A percentile compares a stretch with the other conserved stretches of the same genome.
Conservation (phyloP, 2,888 invertebrate species). For the Idaea dimidiata region DNA sequence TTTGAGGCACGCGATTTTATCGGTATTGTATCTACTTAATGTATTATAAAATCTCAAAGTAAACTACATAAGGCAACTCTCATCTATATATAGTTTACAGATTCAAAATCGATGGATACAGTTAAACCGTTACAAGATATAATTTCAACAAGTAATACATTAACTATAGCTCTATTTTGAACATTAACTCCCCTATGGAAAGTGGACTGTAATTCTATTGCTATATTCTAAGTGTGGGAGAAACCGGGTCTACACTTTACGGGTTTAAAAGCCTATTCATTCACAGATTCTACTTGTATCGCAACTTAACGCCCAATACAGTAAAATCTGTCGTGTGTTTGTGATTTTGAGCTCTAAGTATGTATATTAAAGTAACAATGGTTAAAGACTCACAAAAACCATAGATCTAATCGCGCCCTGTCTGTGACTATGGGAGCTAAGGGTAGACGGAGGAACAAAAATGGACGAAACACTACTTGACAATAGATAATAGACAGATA, state of each 20-base stretch:
- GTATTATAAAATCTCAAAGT: slow-evolving; percentile 30
- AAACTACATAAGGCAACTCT: slow-evolving; percentile 42
- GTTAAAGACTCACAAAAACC: neutral
- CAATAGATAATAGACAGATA: too few relatives aligned
- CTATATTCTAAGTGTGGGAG: neutral
- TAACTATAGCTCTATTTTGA: neutral
- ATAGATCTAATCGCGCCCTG: too few relatives aligned
- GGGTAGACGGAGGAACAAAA: too few relatives aligned
- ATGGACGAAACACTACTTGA: too few relatives aligned
- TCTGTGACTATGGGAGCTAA: too few relatives aligned
- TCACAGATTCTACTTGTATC: neutral
- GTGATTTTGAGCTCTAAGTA: neutral
- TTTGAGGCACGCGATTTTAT: slow-evolving; percentile 6
- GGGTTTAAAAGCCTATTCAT: neutral
- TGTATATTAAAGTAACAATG: slow-evolving; percentile 1
- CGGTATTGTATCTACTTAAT: slow-evolving; percentile 10
- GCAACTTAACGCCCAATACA: neutral
- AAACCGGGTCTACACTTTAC: neutral
- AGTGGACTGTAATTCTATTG: neutral
- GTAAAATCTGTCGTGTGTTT: too few relatives aligned
- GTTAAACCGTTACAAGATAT: neutral
- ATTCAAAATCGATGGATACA: neutral
- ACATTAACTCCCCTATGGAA: neutral
- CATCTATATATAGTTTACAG: neutral
- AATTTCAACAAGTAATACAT: neutral